Percentiles rank a stretch among this genome's conserved stretches.
Conservation (phyloP, 2,113 vertebrate genomes). For the Xenotilapia leptura region DNA sequence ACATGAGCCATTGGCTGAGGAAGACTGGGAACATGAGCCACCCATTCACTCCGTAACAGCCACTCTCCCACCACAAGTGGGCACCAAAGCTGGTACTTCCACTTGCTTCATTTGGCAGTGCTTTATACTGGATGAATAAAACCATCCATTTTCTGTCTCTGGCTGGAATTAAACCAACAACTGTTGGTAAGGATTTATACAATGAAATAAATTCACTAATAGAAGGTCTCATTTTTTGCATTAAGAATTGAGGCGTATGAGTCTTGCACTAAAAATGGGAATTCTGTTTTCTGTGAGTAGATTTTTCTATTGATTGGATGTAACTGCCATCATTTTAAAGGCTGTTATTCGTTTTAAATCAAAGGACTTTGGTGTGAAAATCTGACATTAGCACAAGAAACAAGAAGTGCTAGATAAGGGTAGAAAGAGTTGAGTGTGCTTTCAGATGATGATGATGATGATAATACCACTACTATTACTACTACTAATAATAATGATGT, state of each 20-base stretch:
- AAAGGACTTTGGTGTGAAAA: not conserved
- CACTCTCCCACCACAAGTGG: not conserved
- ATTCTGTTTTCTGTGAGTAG: not conserved
- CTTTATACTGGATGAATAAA: not conserved
- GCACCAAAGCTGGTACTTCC: not conserved
- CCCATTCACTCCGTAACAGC: not conserved
- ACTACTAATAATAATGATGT: fast-evolving
- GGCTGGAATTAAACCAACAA: not conserved
- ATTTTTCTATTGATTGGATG: not conserved
- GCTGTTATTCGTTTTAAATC: not conserved
- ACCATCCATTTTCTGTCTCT: not conserved
- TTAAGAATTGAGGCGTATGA: not conserved
- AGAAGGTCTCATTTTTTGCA: not conserved
- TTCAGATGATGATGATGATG: not conserved
- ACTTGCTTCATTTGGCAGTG: not conserved
- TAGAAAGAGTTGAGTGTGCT: not conserved
- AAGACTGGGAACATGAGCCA: not conserved
- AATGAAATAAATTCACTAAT: not conserved
- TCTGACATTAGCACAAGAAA: not conserved
- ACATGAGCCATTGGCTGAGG: not conserved
- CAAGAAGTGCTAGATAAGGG: not conserved
- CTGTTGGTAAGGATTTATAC: not conserved
- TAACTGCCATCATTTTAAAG: not conserved
- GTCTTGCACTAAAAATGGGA: not conserved
- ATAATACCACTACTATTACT: not conserved